Base-by-base conservation (phyloP, 1,140 invertebrate species). In the Drosophila pectinifera region DNA sequence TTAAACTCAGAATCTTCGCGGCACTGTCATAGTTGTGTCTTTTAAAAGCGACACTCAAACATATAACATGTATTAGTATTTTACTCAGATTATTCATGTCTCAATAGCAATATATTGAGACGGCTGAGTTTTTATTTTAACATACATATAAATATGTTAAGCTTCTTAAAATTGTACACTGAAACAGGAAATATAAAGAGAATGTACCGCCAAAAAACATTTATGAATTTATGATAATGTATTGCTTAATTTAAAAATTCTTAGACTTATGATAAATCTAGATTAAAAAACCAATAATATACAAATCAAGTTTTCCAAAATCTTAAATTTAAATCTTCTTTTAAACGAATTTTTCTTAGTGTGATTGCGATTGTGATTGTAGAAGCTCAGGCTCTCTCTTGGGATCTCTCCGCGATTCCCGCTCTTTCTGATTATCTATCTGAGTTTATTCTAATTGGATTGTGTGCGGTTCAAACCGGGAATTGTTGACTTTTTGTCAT, bases 401-500 rank as follows among this genome's bases (percentile, higher is more conserved):
- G 10, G 4, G 24, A 45, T 65, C 54, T 58, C 43, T 26, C 8
- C 22, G n/a, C 10, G 11, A 28, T 45, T 16, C 14, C 11, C 24
- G 53, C 51, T n/a, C 41, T 73, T 57, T 51, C 46, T 36, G 20
- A 39, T 43, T 57, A 28, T 57, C 69, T 28, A 43, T 83, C 39
- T 38, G 59, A 64, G 53, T 70, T 73, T 67, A 82, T 86, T 88
- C 83, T 83, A 88, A 88, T 83, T 88, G 83, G 45, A 83, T 83
- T 83, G 79, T 80, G 55, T 78, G 64, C 65, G 69, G 79, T 79
- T 88, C 42, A 88, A 76, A 78, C 81, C 72, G 51, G 75, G 80
- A 85, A 86, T 78, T 85, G 81, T 80, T 84, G 81, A 86, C 78
- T 74, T 80, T 78, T 85, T 58, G 72, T 69, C 67, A 84, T 75